Evolutionary conservation across 2,797 vertebrate genomes (phyloP).

Genomic region (Sternarchorhynchus goeldii): DNA sequence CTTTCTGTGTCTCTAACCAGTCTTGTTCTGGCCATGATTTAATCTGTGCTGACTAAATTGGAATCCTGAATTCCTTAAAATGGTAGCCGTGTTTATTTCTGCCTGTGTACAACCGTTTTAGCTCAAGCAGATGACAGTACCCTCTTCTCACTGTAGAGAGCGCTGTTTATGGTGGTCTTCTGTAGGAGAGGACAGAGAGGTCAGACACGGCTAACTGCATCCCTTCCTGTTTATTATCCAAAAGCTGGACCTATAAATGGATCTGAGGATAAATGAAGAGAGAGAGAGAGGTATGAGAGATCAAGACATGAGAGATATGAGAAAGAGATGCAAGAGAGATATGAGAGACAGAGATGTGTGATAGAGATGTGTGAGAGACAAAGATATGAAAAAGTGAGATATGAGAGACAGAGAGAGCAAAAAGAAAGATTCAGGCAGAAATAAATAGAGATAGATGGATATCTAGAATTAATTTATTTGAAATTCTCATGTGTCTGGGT

Average conservation of each 20-base stretch:
- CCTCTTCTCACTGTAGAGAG: neutral
- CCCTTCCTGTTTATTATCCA: conserved; percentile 37
- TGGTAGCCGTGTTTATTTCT: neutral
- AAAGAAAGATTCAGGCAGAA: too few species aligned
- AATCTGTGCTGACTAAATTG: neutral
- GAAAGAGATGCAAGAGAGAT: neutral
- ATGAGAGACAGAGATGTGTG: neutral
- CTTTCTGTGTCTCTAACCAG: too few species aligned
- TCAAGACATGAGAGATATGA: neutral
- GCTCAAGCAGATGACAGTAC: neutral
- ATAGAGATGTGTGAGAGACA: neutral
- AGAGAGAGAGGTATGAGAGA: neutral
- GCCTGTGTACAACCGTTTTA: neutral
- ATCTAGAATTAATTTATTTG: too few species aligned
- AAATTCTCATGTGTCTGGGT: too few species aligned
- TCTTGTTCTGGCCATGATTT: too few species aligned
- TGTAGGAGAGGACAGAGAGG: neutral
- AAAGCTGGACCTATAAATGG: conserved; percentile 21
- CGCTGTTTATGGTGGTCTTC: conserved; percentile 20
- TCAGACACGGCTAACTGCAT: conserved; percentile 2
- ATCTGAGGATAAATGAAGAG: conserved; percentile 15
- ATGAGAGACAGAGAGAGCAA: too few species aligned
- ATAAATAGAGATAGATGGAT: too few species aligned
- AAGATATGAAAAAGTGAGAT: too few species aligned
- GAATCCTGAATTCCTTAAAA: neutral